Conservation (phyloP, 2,888 invertebrate genomes). For the Cyaniris semiargus region DNA sequence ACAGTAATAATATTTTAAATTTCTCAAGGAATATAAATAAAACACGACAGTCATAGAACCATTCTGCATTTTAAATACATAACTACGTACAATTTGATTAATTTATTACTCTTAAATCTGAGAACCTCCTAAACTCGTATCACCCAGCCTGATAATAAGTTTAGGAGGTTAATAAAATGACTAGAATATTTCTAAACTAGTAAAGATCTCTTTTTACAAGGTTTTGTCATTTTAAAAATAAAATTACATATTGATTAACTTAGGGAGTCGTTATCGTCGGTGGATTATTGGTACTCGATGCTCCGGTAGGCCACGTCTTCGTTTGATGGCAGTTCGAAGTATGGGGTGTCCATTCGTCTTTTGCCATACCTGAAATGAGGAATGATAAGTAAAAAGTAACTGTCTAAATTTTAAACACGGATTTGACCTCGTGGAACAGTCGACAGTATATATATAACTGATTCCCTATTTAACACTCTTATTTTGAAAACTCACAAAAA, state of each 20-base stretch:
- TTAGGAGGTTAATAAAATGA: conserved; percentile 51
- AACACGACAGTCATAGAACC: conserved; percentile 54
- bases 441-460: no score
- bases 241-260: conserved; percentile 12
- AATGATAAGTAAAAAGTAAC: not conserved
- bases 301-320: conserved; percentile 63
- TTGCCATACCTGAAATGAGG: conserved; percentile 68
- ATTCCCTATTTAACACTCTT: no score
- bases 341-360: conserved; percentile 71
- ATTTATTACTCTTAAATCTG: conserved; percentile 24
- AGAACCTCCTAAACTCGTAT: conserved; percentile 50
- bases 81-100: conserved; percentile 30
- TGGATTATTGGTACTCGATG: conserved; percentile 47
- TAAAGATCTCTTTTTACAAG: conserved; percentile 33
- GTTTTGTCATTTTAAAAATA: conserved; percentile 25
- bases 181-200: conserved; percentile 46
- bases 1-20: no score
- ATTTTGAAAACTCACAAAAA: no score
- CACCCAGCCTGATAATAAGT: conserved; percentile 69
- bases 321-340: conserved; percentile 59
- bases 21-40: conserved; percentile 44
- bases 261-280: not conserved
- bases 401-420: no score
- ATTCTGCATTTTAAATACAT: conserved; percentile 49
- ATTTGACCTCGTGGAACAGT: no score